A percentile compares a stretch with the other conserved stretches of the same genome.
Conservation (phyloP, 2,888 invertebrate genomes). For the Volucella inflata region DNA sequence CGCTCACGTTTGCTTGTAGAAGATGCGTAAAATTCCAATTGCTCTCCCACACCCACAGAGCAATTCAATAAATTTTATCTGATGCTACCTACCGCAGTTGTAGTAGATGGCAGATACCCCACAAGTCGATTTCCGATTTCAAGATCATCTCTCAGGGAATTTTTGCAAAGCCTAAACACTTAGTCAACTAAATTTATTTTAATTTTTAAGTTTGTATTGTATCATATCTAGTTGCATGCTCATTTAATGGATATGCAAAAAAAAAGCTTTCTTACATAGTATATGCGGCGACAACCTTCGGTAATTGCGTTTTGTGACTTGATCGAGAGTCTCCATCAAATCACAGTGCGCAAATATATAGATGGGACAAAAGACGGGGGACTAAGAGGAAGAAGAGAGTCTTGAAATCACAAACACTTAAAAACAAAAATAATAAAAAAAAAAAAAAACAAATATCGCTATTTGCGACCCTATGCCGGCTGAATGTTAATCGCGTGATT, state of each 20-base stretch:
- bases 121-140: conserved; percentile 13
- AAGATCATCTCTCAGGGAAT: not conserved
- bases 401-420: not conserved
- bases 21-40: conserved; percentile 41
- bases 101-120: not conserved
- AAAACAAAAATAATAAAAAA: conserved; percentile 19
- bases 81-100: conserved; percentile 20
- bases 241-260: conserved; percentile 12
- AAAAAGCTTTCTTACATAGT: not conserved
- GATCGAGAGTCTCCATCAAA: conserved; percentile 44
- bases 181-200: too few species aligned
- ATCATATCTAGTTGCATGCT: conserved; percentile 13
- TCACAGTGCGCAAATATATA: conserved; percentile 35
- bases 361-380: conserved; percentile 19
- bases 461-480: conserved; percentile 56
- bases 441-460: conserved; percentile 28
- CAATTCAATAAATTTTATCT: not conserved
- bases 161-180: too few species aligned
- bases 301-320: conserved; percentile 31
- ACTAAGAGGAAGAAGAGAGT: conserved; percentile 6
- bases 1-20: not conserved
- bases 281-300: conserved; percentile 47
- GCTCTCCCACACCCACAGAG: conserved; percentile 41
- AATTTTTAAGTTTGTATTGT: not conserved
- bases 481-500: conserved; percentile 70